Conservation (phyloP, 2,888 invertebrate species). For the Pyralis farinalis region DNA sequence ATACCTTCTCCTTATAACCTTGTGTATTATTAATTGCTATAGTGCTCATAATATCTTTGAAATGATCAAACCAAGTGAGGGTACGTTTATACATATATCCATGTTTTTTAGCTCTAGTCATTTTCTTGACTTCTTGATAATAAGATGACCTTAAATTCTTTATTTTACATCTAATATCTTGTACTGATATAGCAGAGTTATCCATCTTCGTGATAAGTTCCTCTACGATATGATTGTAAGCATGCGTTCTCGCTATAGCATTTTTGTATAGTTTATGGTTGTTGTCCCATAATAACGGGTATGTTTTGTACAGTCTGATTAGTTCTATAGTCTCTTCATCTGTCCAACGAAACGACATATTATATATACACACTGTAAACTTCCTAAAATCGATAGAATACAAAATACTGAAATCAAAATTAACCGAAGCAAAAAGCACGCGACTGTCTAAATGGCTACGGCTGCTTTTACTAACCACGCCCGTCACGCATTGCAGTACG, state of each 20-base stretch:
- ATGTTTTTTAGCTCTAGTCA: background rate
- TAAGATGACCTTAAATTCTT: slow-evolving; percentile 12
- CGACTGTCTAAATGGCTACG: slow-evolving; percentile 4
- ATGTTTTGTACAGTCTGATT: slow-evolving; percentile 11
- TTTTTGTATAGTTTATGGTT: slow-evolving; percentile 8
- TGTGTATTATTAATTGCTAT: too few species aligned
- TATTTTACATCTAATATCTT: slow-evolving; percentile 10
- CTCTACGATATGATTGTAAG: slow-evolving; percentile 7
- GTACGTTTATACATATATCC: background rate
- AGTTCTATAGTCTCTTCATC: slow-evolving; percentile 10
- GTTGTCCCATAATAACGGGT: slow-evolving; percentile 11
- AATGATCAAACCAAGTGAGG: slow-evolving; percentile 4
- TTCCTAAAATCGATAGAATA: background rate
- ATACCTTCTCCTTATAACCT: too few species aligned
- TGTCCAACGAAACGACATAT: slow-evolving; percentile 9
- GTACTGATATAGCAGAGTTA: background rate
- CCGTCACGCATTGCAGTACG: background rate
- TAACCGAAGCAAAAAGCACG: slow-evolving; percentile 16
- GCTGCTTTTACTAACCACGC: slow-evolving; percentile 10
- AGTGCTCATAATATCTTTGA: slow-evolving; percentile 10
- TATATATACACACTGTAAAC: background rate
- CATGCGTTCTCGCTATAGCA: slow-evolving; percentile 4
- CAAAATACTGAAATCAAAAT: slow-evolving; percentile 8
- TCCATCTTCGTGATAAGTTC: background rate
- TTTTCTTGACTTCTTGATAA: slow-evolving; percentile 9